Evolutionary conservation across 2,888 invertebrate species (phyloP), one percentile per base, ranked within the genome.

Genomic region (Hymenopus coronatus): DNA sequence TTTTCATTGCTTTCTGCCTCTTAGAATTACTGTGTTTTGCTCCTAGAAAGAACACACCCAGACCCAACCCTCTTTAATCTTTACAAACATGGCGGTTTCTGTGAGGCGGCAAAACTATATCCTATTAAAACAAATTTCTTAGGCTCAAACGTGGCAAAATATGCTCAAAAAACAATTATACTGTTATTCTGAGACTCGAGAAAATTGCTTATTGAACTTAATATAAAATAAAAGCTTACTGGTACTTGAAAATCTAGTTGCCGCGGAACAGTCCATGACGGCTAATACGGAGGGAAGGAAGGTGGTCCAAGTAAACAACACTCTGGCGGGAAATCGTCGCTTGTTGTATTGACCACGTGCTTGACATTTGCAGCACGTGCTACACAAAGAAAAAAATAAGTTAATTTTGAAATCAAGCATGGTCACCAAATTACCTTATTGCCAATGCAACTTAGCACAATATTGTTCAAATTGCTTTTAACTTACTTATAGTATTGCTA

Each of bases 21-120:
- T 70, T 70, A 15, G 2, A 27, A 86, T 20, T 82, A 82, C 28
- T 27, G 82, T 82, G 84, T 54, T 84, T 33, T 28, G 7, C n/a
- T 83, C 20, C 14, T 20, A 88, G 88, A 88, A 88, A 88, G 88
- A 84, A 70, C 84, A 88, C 88, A 88, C 83, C 88, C 90, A 90
- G 83, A 85, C 82, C 89, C 85, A 70, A 83, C 81, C 87, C 87
- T 70, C 87, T 87, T 89, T 87, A 83, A 89, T 81, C 85, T 82
- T 83, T 83, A 84, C 88, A 87, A 88, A 88, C 85, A 89, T 89
- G 90, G 90, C 90, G 82, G 88, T 70, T 84, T 14, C 15, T 46
- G 70, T 27, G 15, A 83, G 88, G 88, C 90, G 89, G 90, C 88
- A 83, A 83, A 90, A 89, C 82, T 28, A 88, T 70, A 3, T 70